Base-by-base conservation (phyloP, 2,113 vertebrate species). In the Tenrec ecaudatus region DNA sequence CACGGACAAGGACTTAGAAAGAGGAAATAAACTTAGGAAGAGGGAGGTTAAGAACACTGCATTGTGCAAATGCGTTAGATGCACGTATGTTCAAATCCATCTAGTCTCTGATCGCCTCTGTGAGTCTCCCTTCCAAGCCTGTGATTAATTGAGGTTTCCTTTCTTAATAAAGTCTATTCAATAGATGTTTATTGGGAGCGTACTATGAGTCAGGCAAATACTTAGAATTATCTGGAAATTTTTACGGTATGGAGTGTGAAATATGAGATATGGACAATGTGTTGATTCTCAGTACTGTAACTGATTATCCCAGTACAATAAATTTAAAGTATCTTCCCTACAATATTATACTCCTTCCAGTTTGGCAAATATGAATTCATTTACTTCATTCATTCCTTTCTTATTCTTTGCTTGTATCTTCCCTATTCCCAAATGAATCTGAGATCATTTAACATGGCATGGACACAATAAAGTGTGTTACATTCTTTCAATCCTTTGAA, bases 401-500 rank as follows among this genome's bases (percentile, higher is more conserved):
- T 85, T 47, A 71, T 33, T 81, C 93, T 90, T 75, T 83, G 79
- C 31, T 85, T 53, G 53, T 64, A 57, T 77, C 11, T 64, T 84
- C 71, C 53, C 57, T n/a, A 69, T 9, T 94, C 4, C 36, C 2
- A 62, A 88, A 86, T 40, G 57, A 85, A 85, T 64, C 69, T 85
- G 47, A 92, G 90, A 25, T 88, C 53, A 58, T 81, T 71, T 91
- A 38, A 69, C 36, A 79, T 69, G 38, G 76, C 0, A 90, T 36
- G 27, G 87, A 29, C 36, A 79, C 22, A 68, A 68, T 68, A 68
- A 69, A 69, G 14, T 31, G 33, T 58, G n/a, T 17, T 57, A 64
- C 78, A 66, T 92, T 85, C 33, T 85, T 92, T 40, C 31, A 92
- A 64, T 25, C 58, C 27, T 92, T 91, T 66, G 38, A 36, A 92